These are phyloP conservation scores for Bufo bufo DNA, from an alignment of 2,113 vertebrate species.

Conservation along the genomic window DNA sequence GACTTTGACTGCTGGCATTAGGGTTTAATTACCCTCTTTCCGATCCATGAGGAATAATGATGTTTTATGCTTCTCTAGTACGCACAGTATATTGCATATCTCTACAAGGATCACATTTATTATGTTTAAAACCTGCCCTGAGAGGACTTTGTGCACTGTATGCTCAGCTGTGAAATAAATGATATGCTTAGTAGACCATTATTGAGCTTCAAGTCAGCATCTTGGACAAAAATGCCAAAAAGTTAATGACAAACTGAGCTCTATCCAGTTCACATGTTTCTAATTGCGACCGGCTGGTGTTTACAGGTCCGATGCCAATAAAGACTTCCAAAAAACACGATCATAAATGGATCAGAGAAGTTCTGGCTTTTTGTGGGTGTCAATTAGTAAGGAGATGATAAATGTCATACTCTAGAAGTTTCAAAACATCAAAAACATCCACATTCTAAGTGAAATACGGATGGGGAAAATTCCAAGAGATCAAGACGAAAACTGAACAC, in stretches of 20 bases:
- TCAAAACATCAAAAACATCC: conserved; percentile 18
- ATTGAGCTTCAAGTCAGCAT: conserved; percentile 58
- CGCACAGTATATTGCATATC: not conserved
- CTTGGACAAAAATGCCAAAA: conserved; percentile 61
- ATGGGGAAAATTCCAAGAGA: not conserved
- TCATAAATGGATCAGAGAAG: conserved; percentile 66
- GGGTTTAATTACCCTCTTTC: not conserved
- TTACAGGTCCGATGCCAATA: conserved; percentile 70
- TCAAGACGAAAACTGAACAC: not conserved
- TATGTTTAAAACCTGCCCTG: conserved; percentile 5
- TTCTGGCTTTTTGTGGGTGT: conserved; percentile 65
- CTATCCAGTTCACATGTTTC: conserved; percentile 67
- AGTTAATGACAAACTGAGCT: conserved; percentile 65
- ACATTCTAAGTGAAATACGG: not conserved
- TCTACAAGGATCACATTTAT: not conserved
- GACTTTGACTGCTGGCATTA: not conserved
- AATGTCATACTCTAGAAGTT: conserved; percentile 41
- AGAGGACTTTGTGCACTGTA: conserved; percentile 41
- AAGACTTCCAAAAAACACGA: conserved; percentile 69
- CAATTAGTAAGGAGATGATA: conserved; percentile 67
- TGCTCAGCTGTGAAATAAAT: conserved; percentile 55
- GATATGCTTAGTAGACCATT: conserved; percentile 58
- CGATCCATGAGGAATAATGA: not conserved
- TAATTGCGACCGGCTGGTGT: conserved; percentile 69
- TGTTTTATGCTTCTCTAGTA: not conserved